Base-by-base conservation (phyloP, 2,113 vertebrate species). In the Dicentrarchus labrax region DNA sequence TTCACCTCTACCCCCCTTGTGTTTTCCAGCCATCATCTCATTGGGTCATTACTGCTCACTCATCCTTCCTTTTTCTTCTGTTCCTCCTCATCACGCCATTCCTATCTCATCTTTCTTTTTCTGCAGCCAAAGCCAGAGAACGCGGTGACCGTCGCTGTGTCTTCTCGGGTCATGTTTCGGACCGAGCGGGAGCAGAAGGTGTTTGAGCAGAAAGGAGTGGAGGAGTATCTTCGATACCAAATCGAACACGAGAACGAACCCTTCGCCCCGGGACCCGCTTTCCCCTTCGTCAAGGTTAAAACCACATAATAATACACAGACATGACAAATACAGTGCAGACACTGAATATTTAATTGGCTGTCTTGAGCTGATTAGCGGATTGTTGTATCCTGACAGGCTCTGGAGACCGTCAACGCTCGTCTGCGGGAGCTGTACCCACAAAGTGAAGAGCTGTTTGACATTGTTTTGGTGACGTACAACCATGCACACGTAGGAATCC, bases 401-500 rank as follows among this genome's bases (percentile, higher is more conserved):
- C 94, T 99, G 92, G 98, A 99, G 84, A 86, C 97, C 0, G 98
- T 99, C 79, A 99, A 99, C 10, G 9, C 4, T 11, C 94, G 91
- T 21, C 95, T 99, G 45, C 94, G 98, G 0, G 93, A 97, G 75
- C 95, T 99, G 53, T 99, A 99, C 88, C 98, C 98, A 0, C 96
- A 97, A 6, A 98, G 97, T 0, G 98, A 99, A 75, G 97, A 99
- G 45, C 89, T 99, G 80, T 99, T 99, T 0, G 98, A 99, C 87
- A 97, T 99, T 0, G 97, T 99, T 66, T 95, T 99, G 36, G 96
- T 99, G 93, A 99, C 98, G 79, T 99, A 99, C 94, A 98, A 99
- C 94, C 98, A 99, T 0, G 98, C 98, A 0, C 97, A 99, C 53
- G 98, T 99, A 0, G 98, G 98, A 7, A 95, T 99, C 66, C 96